Evolutionary conservation across 2,113 vertebrate genomes (phyloP).

Genomic region (Anolis carolinensis): DNA sequence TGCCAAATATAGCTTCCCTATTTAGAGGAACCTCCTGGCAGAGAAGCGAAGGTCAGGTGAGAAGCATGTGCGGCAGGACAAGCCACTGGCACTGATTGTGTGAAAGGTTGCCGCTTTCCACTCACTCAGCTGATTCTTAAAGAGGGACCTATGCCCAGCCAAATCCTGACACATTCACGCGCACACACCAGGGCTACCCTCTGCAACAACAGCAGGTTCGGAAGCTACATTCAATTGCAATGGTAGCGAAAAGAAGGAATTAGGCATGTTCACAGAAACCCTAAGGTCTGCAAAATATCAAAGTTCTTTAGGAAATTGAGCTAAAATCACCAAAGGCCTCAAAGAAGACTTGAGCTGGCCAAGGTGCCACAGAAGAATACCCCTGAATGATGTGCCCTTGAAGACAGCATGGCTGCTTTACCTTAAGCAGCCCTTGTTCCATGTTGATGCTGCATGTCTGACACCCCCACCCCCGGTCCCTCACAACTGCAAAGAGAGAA

Average conservation of each 20-base stretch:
- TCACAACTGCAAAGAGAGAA: too few species aligned
- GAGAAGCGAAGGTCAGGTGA: constrained; percentile 65
- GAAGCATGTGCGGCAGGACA: background rate
- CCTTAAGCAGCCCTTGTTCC: too few species aligned
- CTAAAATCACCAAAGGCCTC: background rate
- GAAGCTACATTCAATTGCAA: background rate
- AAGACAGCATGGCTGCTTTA: background rate
- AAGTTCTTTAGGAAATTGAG: too few species aligned
- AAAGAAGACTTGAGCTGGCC: background rate
- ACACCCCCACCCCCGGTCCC: too few species aligned
- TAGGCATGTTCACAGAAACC: background rate
- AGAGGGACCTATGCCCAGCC: constrained; percentile 14
- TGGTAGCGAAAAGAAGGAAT: background rate
- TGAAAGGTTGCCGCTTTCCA: constrained; percentile 32
- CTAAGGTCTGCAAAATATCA: background rate
- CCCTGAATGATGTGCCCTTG: background rate
- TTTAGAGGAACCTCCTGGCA: constrained; percentile 53
- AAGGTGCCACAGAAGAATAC: too few species aligned
- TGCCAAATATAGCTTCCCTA: constrained; percentile 62
- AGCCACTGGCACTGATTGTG: constrained; percentile 30
- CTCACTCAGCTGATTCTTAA: constrained; percentile 27
- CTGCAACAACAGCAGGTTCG: background rate
- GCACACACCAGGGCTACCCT: background rate
- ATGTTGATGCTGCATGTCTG: too few species aligned
- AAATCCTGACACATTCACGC: background rate